Evolutionary conservation across 2,888 invertebrate genomes (phyloP).

Genomic region (Thymelicus lineola): DNA sequence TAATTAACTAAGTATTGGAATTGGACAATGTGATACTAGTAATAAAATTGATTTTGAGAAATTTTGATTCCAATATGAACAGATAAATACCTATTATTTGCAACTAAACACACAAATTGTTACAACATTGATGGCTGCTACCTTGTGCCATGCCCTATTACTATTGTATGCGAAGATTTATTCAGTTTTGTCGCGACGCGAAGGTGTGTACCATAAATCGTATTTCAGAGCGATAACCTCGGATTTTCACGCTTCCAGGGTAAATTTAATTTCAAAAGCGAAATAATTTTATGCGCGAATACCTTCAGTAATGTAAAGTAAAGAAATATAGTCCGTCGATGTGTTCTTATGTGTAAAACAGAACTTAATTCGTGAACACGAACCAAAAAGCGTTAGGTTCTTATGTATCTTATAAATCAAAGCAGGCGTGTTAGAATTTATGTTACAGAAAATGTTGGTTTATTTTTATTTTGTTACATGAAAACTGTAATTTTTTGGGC

Average conservation of each 20-base stretch:
- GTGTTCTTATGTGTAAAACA: constrained; percentile 11
- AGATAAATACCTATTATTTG: too few relatives aligned
- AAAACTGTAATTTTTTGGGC: too few relatives aligned
- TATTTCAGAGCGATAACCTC: constrained; percentile 36
- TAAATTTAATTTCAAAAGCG: constrained; percentile 37
- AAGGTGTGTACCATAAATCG: constrained; percentile 37
- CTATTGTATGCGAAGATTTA: constrained; percentile 35
- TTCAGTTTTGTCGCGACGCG: constrained; percentile 37
- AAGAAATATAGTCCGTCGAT: constrained; percentile 18
- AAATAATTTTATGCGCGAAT: constrained; percentile 36
- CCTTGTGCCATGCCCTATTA: constrained; percentile 9
- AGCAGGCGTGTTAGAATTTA: background rate
- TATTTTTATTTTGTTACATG: constrained; percentile 1
- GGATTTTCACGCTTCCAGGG: constrained; percentile 36
- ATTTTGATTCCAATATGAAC: too few relatives aligned
- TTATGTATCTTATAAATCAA: background rate
- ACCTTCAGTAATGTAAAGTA: constrained; percentile 19
- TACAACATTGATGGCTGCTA: background rate
- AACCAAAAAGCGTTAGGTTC: background rate
- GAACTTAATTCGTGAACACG: background rate
- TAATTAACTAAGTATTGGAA: too few relatives aligned
- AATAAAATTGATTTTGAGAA: too few relatives aligned
- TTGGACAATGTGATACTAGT: too few relatives aligned
- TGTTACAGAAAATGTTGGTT: background rate
- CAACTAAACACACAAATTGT: too few relatives aligned